Conservation (phyloP, 2,797 vertebrate species). For the Borostomias antarcticus region DNA sequence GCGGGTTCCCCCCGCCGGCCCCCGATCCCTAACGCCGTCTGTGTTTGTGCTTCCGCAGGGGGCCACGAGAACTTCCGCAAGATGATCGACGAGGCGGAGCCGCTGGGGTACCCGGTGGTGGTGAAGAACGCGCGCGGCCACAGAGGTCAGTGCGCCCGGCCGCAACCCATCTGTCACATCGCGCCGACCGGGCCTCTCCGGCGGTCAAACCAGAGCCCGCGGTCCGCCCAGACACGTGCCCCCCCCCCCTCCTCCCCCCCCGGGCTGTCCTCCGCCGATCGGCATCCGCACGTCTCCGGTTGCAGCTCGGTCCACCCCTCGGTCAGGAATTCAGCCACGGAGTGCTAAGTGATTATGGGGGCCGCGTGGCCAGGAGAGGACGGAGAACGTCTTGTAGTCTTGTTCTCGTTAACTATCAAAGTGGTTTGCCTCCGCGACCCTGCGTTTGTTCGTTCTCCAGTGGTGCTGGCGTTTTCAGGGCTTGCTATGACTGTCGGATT, state of each 20-base stretch:
- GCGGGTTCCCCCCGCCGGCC: no score
- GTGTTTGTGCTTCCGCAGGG: slow-evolving; percentile 70
- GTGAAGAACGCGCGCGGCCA: slow-evolving; percentile 93
- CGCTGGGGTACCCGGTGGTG: slow-evolving; percentile 90
- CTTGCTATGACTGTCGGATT: no score
- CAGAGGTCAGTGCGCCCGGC: slow-evolving; percentile 77
- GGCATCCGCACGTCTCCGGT: neutral
- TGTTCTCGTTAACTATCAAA: no score
- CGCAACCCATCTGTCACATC: neutral
- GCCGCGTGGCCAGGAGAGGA: slow-evolving; percentile 10
- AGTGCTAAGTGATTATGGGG: slow-evolving; percentile 52
- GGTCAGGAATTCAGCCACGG: slow-evolving; percentile 47
- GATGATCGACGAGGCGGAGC: slow-evolving; percentile 92
- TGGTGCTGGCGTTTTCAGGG: no score
- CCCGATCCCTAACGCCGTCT: slow-evolving; percentile 4
- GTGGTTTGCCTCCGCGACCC: no score
- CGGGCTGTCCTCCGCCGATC: no score
- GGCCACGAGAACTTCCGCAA: slow-evolving; percentile 93
- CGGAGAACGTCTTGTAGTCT: neutral
- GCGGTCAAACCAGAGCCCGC: neutral
- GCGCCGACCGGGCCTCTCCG: neutral
- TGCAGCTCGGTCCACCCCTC: slow-evolving; percentile 33
- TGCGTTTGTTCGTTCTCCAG: no score
- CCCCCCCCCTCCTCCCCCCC: neutral
- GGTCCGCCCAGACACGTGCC: neutral